These are phyloP conservation scores for Microctonus hyperodae DNA, from an alignment of 2,888 invertebrate species.

Conservation along the genomic window DNA sequence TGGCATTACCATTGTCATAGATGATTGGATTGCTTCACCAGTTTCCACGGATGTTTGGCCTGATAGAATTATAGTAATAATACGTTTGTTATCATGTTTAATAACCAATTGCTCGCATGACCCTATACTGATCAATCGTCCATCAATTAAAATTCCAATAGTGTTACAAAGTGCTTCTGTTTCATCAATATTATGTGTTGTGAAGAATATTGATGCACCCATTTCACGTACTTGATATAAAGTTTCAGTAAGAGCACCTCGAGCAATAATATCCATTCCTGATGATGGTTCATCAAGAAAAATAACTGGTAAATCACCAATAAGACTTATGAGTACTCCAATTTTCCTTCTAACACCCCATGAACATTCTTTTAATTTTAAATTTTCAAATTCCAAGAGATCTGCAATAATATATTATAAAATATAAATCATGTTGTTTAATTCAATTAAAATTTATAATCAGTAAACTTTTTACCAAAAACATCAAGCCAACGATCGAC, in stretches of 20 bases:
- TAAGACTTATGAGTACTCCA: conserved; percentile 39
- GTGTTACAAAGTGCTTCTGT: conserved; percentile 41
- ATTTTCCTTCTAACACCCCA: conserved; percentile 40
- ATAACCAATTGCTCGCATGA: conserved; percentile 37
- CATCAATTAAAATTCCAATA: conserved; percentile 37
- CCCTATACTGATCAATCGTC: conserved; percentile 37
- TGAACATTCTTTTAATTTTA: conserved; percentile 35
- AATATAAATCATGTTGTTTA: neutral
- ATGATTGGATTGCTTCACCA: conserved; percentile 32
- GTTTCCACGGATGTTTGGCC: conserved; percentile 19
- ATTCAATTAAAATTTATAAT: neutral
- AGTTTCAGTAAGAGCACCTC: conserved; percentile 38
- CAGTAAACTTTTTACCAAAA: conserved; percentile 34
- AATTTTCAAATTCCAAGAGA: conserved; percentile 42
- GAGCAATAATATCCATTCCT: conserved; percentile 40
- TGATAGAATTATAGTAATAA: conserved; percentile 33
- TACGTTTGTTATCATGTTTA: conserved; percentile 35
- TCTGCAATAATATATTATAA: conserved; percentile 29
- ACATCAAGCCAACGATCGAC: conserved; percentile 43
- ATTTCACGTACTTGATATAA: conserved; percentile 38
- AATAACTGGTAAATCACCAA: conserved; percentile 41
- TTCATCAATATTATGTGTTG: conserved; percentile 39
- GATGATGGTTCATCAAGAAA: conserved; percentile 41
- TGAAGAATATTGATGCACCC: conserved; percentile 39
- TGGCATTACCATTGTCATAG: conserved; percentile 33